Evolutionary conservation across 2,113 vertebrate species (phyloP), one percentile per base, ranked within the genome.

Genomic region (Gymnorhina tibicen): DNA sequence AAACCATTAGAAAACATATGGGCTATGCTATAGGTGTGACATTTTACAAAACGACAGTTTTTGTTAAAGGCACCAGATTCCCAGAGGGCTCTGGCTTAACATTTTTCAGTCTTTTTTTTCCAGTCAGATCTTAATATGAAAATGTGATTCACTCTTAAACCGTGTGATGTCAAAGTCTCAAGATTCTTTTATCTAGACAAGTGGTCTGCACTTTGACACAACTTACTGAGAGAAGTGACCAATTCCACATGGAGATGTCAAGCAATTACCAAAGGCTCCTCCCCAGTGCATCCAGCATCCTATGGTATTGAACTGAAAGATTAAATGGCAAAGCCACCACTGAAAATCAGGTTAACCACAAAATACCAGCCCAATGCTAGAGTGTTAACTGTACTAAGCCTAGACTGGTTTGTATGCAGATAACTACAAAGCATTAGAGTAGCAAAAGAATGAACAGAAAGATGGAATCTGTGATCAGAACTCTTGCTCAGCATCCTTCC

Each of bases 61-160:
- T 96, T 82, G 44, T 95, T 89, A 91, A 97, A 97, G 95, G 97
- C 95, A 96, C 94, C 96, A 97, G 97, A 96, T 74, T 93, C 97
- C 96, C 92, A 93, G 87, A 90, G 85, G 89, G 73, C 88, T 97
- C 95, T 91, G 91, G 91, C 63, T 96, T 89, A 78, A 89, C 75
- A 69, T 92, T 84, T 94, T 94, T 91, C 64, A 91, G 81, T 93
- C n/a, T 90, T 58, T 74, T 63, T 55, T 76, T 49, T 60, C 92
- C 93, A 93, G 94, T 86, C 95, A 91, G 60, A 79, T 70, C 78
- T 92, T 72, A 42, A 63, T 66, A n/a, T n/a, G 79, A 70, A 91
- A 93, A 46, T 12, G 55, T 21, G 52, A 93, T 85, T 92, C 85
- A 76, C 42, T 91, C 69, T 78, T 66, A 49, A 94, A 86, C 55